phyloP scores from a whole-genome alignment of 2,888 invertebrate genomes.

The Dicyrtomina minuta region DNA sequence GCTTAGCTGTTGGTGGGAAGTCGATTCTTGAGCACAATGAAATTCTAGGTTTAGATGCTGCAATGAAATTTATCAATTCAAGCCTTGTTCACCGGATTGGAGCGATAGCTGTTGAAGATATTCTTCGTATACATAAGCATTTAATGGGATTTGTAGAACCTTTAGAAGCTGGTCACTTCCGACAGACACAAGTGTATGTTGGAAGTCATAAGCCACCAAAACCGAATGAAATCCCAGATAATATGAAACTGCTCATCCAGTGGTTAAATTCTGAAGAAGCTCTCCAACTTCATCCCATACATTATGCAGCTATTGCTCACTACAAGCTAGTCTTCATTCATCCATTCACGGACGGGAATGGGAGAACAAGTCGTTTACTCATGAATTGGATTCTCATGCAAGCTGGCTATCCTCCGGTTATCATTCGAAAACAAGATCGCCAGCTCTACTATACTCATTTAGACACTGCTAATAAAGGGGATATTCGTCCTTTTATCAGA shows the following conservation, averaged over 20 bases:
- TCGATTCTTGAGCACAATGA: constrained; percentile 96
- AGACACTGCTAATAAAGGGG: constrained; percentile 89
- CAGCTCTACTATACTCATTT: constrained; percentile 65
- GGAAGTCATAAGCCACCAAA: constrained; percentile 92
- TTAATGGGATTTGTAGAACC: constrained; percentile 95
- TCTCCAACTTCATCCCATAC: constrained; percentile 82
- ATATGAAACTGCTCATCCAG: constrained; percentile 85
- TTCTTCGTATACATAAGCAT: constrained; percentile 86
- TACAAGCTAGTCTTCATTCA: constrained; percentile 91
- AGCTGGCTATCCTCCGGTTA: constrained; percentile 93
- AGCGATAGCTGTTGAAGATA: constrained; percentile 77
- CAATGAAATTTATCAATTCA: constrained; percentile 84
- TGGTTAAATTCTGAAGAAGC: constrained; percentile 89
- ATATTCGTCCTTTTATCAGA: constrained; percentile 90
- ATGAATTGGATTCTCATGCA: constrained; percentile 96
- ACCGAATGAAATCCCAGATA: constrained; percentile 73
- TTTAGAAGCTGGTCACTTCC: constrained; percentile 81
- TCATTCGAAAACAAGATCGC: constrained; percentile 78
- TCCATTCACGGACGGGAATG: constrained; percentile 96
- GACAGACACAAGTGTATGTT: constrained; percentile 89
- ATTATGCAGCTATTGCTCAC: constrained; percentile 92
- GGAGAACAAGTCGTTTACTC: constrained; percentile 87
- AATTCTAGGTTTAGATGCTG: constrained; percentile 89
- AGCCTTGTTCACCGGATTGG: constrained; percentile 71
- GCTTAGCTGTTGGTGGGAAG: constrained; percentile 71